A percentile compares a stretch with the other conserved stretches of the same genome.
Conservation (phyloP, 2,888 invertebrate genomes). For the Serrognathus titanus region DNA sequence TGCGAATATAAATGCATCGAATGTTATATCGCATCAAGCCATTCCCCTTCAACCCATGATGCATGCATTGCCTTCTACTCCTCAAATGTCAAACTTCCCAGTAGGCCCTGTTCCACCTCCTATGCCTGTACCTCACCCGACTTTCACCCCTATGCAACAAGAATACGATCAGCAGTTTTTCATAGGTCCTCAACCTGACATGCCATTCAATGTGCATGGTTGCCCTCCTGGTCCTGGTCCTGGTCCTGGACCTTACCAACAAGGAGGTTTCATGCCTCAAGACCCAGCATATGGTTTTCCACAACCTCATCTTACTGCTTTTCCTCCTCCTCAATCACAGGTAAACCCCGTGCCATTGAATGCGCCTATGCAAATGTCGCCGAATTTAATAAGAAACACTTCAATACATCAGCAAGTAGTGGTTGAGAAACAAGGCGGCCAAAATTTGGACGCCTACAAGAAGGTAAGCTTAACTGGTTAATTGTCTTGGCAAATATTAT, state of each 20-base stretch:
- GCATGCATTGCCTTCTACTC: no score
- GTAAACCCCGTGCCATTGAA: slow-evolving; percentile 1
- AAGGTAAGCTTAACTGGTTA: no score
- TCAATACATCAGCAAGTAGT: no score
- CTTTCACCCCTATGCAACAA: slow-evolving; percentile 20
- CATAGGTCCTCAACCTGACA: slow-evolving; percentile 31
- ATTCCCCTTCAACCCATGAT: no score
- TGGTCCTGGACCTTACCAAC: not conserved
- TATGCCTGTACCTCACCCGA: slow-evolving; percentile 24
- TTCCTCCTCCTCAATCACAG: not conserved
- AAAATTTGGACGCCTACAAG: no score
- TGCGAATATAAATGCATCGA: slow-evolving; percentile 12
- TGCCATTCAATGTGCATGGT: not conserved
- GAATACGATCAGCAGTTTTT: slow-evolving; percentile 43
- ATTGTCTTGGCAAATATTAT: no score
- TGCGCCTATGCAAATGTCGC: not conserved
- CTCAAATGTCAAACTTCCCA: slow-evolving; percentile 22
- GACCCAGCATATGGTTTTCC: not conserved
- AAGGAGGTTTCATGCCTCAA: slow-evolving; percentile 1
- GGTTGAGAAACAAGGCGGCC: no score
- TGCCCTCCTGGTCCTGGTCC: not conserved
- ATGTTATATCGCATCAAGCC: slow-evolving; percentile 7
- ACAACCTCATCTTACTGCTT: not conserved
- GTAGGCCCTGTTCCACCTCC: slow-evolving; percentile 11
- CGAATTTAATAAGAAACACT: not conserved